Evolutionary conservation across 2,888 invertebrate species (phyloP).

Genomic region (Antitype chi): DNA sequence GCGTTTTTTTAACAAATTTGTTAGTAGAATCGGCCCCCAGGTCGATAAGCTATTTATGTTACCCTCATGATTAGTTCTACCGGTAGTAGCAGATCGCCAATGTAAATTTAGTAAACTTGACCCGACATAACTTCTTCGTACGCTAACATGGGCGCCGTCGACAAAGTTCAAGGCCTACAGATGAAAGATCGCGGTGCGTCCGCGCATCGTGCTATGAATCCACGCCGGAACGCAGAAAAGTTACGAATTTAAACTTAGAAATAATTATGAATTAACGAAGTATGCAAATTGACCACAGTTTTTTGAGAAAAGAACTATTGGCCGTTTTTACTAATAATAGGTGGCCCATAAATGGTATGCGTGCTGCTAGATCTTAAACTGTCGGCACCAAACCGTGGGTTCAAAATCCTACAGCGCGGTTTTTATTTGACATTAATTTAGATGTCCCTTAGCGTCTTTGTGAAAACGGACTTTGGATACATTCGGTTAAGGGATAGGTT

Average conservation of each 20-base stretch:
- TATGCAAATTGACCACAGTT: background rate
- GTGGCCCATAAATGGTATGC: too few species aligned
- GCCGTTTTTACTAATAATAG: background rate
- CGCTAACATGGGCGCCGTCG: constrained; percentile 23
- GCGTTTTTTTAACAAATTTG: too few species aligned
- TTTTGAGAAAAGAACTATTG: background rate
- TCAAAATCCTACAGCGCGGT: background rate
- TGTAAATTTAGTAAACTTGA: constrained; percentile 30
- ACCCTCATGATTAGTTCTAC: background rate
- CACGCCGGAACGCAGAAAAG: constrained; percentile 19
- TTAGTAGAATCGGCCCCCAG: too few species aligned
- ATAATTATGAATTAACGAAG: background rate
- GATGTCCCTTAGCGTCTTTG: background rate
- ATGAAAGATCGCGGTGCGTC: constrained; percentile 39
- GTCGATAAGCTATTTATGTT: background rate
- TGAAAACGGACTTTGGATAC: background rate
- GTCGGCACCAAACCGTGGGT: background rate
- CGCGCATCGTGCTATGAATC: constrained; percentile 33
- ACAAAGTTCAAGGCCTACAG: constrained; percentile 54
- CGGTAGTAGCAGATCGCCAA: background rate
- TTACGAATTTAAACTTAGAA: background rate
- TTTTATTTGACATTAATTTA: background rate
- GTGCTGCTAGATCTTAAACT: background rate
- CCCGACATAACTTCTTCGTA: constrained; percentile 33
- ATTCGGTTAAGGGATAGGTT: background rate